Evolutionary conservation across 2,888 invertebrate species (phyloP), one percentile per base, ranked within the genome.

Genomic region (Lepetodrilus schrolli): DNA sequence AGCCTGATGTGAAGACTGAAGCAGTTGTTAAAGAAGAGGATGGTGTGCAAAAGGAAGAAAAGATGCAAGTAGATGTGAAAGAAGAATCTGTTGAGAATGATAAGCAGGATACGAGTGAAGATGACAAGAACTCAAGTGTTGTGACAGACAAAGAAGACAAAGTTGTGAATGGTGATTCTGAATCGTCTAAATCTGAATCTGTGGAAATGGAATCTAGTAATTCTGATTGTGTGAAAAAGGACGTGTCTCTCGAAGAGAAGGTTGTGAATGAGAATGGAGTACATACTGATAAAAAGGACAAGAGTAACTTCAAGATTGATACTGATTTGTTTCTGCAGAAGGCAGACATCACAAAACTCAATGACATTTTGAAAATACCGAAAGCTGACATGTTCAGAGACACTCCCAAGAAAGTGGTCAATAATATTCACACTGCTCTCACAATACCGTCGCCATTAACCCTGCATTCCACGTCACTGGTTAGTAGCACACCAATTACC

Each of bases 111-210:
- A 82, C 84, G 4, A n/a, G 23, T 4, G 66, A 36, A 13, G 21
- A 36, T 20, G 37, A 20, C 8, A 66, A 66, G n/a, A 36, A 71
- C 74, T 47, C 26, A 43, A 21, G 20, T 26, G 21, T 71, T 23
- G 85, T 68, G 5, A 47, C 70, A 17, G 82, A 84, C 65, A 82
- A 85, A 2, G 88, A 90, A 37, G 86, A 89, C 4, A 43, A 49
- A 43, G 66, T 30, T 49, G 48, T 49, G 4, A 68, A 48, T 48
- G 48, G 50, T 38, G 48, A 72, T 37, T 43, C 21, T 71, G 68
- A 74, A 23, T 36, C 47, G 23, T 51, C 49, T 17, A 66, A 30
- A 70, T 37, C 47, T 38, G 50, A 38, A 69, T 38, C 50, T 10
- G 38, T 36, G 38, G 66, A 66, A 21, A 58, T 66, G 43, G 58